Evolutionary conservation across 2,113 vertebrate genomes (phyloP).

Genomic region (Holacanthus passer): DNA sequence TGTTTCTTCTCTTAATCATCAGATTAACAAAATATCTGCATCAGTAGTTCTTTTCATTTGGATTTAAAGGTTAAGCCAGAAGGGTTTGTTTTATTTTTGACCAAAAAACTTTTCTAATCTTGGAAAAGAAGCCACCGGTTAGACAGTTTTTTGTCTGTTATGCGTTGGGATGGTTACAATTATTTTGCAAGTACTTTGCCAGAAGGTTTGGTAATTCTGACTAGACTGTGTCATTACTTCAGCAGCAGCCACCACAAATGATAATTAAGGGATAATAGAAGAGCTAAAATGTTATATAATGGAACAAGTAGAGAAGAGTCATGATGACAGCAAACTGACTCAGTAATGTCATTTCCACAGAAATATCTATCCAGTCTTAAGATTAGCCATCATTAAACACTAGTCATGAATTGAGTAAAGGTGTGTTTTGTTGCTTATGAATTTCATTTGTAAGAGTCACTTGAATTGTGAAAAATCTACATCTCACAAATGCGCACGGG

Average conservation of each 20-base stretch:
- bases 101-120: not conserved
- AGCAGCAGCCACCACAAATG: not conserved
- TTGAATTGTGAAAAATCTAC: not conserved
- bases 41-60: not conserved
- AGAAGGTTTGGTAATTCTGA: not conserved
- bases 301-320: not conserved
- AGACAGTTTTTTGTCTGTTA: not conserved
- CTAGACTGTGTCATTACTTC: not conserved
- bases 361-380: not conserved
- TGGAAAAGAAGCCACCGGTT: not conserved
- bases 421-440: not conserved
- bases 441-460: not conserved
- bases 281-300: not conserved
- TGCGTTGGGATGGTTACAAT: not conserved
- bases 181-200: not conserved
- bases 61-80: not conserved
- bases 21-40: constrained; percentile 8
- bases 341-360: not conserved
- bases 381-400: not conserved
- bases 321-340: not conserved
- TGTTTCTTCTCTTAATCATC: constrained; percentile 15
- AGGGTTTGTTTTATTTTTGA: not conserved
- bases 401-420: not conserved
- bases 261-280: not conserved
- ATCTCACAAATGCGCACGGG: not conserved